Evolutionary conservation across 2,797 vertebrate species (phyloP), one percentile per base, ranked within the genome.

Genomic region (Tauraco hartlaubi): DNA sequence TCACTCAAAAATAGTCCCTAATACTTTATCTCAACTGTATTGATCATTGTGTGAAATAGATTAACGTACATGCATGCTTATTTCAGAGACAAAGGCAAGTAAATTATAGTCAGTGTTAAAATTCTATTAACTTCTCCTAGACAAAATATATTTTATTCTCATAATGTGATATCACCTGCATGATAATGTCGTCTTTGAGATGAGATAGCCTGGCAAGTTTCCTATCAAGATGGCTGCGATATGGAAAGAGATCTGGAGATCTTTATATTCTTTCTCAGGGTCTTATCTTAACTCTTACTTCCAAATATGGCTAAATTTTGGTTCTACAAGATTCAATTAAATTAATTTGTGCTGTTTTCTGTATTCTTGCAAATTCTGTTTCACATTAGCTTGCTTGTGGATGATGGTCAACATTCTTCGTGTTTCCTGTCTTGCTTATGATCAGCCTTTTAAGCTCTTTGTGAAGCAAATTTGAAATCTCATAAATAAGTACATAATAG

Each of bases 381-480:
- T 91, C 82, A 62, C 43, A 89, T 97, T 96, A 95, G 13, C 64
- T 71, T 82, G 75, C 72, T 90, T 73, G 39, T 71, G 86, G 35
- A 91, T 73, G 52, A 66, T 84, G 58, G 71, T 79, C 0, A 0
- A 64, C 8, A 51, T 91, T 79, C 88, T 75, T 90, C 79, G 82
- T 77, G 94, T 96, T 97, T 97, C 91, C 91, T 96, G 76, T 41
- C 87, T 95, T 95, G 76, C 39, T 73, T 91, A 43, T 80, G 79
- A 55, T 80, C 62, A 85, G 59, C 39, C 56, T 87, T 83, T 77
- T 71, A 80, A 89, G 19, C 49, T 80, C 17, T 31, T 92, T 80
- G 17, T 84, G 82, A 88, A 93, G 39, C 26, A 75, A 79, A 82
- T 74, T 71, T 52, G 29, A 74, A 74, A 85, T 82, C 33, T 92